Percentiles rank a stretch among this genome's conserved stretches.
phyloP scores from a whole-genome alignment of 2,113 vertebrate species.

The Python bivittatus region DNA sequence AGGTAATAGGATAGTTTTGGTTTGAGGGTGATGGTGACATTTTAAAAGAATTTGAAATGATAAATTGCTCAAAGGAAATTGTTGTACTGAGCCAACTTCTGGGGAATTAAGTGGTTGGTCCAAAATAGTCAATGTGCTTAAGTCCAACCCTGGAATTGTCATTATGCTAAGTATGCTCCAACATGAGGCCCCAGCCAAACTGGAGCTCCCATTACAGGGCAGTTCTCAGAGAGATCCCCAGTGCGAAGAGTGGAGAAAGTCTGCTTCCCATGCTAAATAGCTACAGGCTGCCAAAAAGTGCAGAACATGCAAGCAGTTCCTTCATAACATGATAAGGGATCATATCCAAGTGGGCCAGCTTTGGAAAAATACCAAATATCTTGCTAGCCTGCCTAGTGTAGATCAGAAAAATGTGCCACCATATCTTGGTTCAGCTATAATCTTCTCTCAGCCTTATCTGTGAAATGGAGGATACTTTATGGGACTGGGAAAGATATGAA shows the following conservation, averaged over 20 bases:
- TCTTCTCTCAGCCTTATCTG: background rate
- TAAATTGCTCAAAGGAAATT: conserved; percentile 41
- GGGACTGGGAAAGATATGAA: background rate
- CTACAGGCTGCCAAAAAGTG: background rate
- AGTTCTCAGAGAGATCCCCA: background rate
- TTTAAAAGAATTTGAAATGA: conserved; percentile 54
- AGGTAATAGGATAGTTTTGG: conserved; percentile 37
- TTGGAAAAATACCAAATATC: background rate
- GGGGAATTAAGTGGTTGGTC: conserved; percentile 39
- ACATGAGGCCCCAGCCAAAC: background rate
- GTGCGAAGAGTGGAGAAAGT: background rate
- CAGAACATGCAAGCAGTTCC: background rate
- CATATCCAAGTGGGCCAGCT: background rate
- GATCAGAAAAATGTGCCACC: background rate
- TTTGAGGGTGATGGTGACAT: conserved; percentile 46
- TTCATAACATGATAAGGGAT: background rate
- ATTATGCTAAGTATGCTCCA: background rate
- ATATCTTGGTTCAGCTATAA: background rate
- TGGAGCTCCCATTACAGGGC: background rate
- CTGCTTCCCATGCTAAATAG: background rate
- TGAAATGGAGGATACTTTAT: background rate
- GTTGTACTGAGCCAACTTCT: conserved; percentile 9
- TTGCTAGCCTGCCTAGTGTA: background rate
- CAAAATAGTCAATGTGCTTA: conserved; percentile 8
- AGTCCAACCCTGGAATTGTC: conserved; percentile 9